These are phyloP conservation scores for Andrena cerasifolii DNA, from an alignment of 1,140 invertebrate species.

Conservation along the genomic window DNA sequence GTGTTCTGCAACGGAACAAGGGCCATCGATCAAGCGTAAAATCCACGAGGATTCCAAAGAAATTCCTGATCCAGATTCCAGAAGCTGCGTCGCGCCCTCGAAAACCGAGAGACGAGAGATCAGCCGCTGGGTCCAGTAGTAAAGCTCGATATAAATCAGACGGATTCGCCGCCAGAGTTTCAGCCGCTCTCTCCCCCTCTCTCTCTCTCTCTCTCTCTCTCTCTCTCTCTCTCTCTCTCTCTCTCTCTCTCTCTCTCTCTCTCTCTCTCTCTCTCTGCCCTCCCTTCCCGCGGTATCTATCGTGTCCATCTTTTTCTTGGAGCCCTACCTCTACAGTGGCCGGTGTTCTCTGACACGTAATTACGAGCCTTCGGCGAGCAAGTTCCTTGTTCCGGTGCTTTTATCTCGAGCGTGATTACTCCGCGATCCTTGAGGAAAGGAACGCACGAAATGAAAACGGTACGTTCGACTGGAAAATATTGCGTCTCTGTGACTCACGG, in stretches of 20 bases:
- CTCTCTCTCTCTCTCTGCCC: not conserved
- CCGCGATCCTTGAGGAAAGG: slow-evolving; percentile 27
- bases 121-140: slow-evolving; percentile 28
- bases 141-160: slow-evolving; percentile 67
- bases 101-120: slow-evolving; percentile 51
- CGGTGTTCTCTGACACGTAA: slow-evolving; percentile 63
- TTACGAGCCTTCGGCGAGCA: slow-evolving; percentile 62
- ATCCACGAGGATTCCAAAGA: slow-evolving; percentile 49
- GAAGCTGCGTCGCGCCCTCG: slow-evolving; percentile 25
- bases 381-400: slow-evolving; percentile 41
- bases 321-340: not conserved
- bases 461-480: slow-evolving; percentile 22
- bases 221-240: not conserved
- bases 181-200: slow-evolving; percentile 14
- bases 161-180: slow-evolving; percentile 29
- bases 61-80: slow-evolving; percentile 57
- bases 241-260: not conserved
- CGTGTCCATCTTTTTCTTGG: slow-evolving; percentile 50
- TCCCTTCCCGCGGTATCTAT: slow-evolving; percentile 35
- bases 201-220: not conserved
- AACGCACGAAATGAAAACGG: slow-evolving; percentile 54
- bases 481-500: not conserved
- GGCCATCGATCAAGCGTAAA: slow-evolving; percentile 40
- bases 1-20: slow-evolving; percentile 38
- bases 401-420: slow-evolving; percentile 35